Base-by-base conservation (phyloP, 2,113 vertebrate genomes). In the Tonatia bakeri region DNA sequence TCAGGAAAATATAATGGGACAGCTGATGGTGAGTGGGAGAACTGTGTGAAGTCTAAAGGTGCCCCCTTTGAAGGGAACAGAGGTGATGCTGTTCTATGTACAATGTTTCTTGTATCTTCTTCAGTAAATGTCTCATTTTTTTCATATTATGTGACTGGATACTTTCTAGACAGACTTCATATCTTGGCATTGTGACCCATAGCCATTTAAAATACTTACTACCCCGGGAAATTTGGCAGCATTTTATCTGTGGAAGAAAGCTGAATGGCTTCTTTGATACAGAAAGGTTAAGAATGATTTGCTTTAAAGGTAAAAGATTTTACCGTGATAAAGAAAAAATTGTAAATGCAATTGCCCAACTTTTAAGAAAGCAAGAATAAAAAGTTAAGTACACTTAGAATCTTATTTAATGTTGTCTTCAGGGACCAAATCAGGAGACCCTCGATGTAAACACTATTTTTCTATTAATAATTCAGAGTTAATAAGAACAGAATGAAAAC, bases 201-300 rank as follows among this genome's bases (percentile, higher is more conserved):
- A 80, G 70, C 50, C 89, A 97, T 85, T 88, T 91, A 72, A 61
- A 5, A 50, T 70, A 61, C 50, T 95, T 56, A 70, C 54, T 61
- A 50, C 45, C 52, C 33, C 67, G 47, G 20, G 79, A 95, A 93
- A 87, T 47, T 19, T 28, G 59, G 52, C 19, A 90, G 52, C 69
- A 76, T 73, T 95, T 95, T 52, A 72, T 76, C 64, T 93, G 82
- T 69, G 31, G 56, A 91, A 90, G 64, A 96, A 56, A 67, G 75
- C 65, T 65, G 40, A 92, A 72, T 76, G 14, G 38, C 33, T 45
- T n/a, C 87, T 94, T 75, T 91, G 45, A 89, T 69, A 38, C 17
- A 84, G 36, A 70, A 75, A 92, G 40, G 31, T 9, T 95, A 59
- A 84, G 24, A 56, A 31, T 81, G 75, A 86, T 93, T 95, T 96